Evolutionary conservation across 2,888 invertebrate species (phyloP).

Genomic region (Oscheius sp.): DNA sequence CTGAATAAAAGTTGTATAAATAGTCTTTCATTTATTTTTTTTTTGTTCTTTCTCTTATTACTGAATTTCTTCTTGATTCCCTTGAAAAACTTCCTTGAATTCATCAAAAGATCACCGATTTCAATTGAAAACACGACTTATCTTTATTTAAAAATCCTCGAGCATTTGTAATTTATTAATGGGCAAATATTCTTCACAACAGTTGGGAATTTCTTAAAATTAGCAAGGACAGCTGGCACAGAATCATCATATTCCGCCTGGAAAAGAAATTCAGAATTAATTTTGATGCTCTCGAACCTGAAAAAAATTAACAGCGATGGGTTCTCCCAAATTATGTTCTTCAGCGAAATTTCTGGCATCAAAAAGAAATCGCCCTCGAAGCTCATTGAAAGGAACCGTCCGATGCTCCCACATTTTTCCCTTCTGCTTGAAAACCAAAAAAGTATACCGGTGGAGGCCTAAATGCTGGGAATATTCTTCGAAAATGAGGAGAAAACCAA

Average conservation of each 20-base stretch:
- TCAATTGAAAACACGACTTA: too few relatives aligned
- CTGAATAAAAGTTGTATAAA: too few relatives aligned
- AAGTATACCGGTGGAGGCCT: slow-evolving; percentile 84
- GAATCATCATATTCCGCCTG: slow-evolving; percentile 88
- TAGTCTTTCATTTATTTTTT: too few relatives aligned
- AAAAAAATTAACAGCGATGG: slow-evolving; percentile 87
- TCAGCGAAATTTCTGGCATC: slow-evolving; percentile 82
- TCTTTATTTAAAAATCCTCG: neutral
- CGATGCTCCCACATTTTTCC: neutral
- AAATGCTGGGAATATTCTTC: neutral
- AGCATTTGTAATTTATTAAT: neutral
- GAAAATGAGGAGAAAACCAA: slow-evolving; percentile 3
- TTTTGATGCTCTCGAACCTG: slow-evolving; percentile 81
- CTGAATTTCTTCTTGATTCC: too few relatives aligned
- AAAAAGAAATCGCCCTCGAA: slow-evolving; percentile 77
- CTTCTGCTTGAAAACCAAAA: slow-evolving; percentile 78
- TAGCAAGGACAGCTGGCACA: slow-evolving; percentile 83
- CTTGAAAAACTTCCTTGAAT: too few relatives aligned
- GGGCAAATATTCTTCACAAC: slow-evolving; percentile 4
- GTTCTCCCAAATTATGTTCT: slow-evolving; percentile 83
- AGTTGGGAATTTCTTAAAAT: neutral
- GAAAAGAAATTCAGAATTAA: slow-evolving; percentile 5
- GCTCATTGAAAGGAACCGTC: slow-evolving; percentile 72
- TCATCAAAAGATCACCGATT: too few relatives aligned
- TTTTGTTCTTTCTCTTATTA: too few relatives aligned